These are phyloP conservation scores for Pachymerium ferrugineum DNA, from an alignment of 2,888 invertebrate genomes.

Conservation along the genomic window DNA sequence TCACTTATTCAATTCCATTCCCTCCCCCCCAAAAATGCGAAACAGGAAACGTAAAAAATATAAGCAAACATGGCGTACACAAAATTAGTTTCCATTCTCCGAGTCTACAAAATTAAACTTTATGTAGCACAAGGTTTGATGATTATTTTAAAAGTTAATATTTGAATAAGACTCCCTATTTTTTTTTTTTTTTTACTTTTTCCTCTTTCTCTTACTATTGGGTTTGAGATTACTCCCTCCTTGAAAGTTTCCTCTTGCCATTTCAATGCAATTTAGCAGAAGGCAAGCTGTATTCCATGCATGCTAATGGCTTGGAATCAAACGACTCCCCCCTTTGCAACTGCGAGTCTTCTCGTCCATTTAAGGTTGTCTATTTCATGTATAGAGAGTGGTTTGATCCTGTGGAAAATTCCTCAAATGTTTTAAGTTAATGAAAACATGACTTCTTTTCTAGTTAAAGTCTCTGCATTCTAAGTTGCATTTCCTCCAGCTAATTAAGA, in stretches of 20 bases:
- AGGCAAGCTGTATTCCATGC: conserved; percentile 20
- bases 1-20: too few species aligned
- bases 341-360: conserved; percentile 25
- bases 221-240: background rate
- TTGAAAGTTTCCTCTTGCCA: conserved; percentile 14
- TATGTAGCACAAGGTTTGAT: too few species aligned
- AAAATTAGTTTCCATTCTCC: too few species aligned
- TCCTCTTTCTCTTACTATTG: background rate
- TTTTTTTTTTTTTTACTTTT: background rate
- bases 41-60: too few species aligned
- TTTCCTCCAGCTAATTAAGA: too few species aligned
- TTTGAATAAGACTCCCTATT: background rate
- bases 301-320: conserved; percentile 8
- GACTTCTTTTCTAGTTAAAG: conserved; percentile 15
- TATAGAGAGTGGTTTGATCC: background rate
- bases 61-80: too few species aligned
- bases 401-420: conserved; percentile 19
- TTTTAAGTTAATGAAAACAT: conserved; percentile 16
- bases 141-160: conserved; percentile 8
- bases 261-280: conserved; percentile 20
- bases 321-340: background rate
- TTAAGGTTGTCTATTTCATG: conserved; percentile 1
- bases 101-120: too few species aligned
- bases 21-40: too few species aligned
- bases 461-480: background rate